Evolutionary conservation across 2,113 vertebrate species (phyloP).

Genomic region (Oreochromis niloticus): DNA sequence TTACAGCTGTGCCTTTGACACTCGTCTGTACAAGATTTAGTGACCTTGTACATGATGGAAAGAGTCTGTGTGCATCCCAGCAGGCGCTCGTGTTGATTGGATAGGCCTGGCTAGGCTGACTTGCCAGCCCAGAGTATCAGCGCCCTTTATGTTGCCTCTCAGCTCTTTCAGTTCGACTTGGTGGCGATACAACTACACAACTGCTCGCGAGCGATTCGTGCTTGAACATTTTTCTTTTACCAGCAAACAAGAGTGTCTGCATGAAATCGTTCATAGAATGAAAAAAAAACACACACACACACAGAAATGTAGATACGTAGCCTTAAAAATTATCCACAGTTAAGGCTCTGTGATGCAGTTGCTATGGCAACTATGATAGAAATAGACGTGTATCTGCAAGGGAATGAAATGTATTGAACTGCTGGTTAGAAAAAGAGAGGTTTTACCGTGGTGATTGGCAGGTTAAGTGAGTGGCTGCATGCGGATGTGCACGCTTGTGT

Average conservation of each 20-base stretch:
- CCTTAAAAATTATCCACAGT: slow-evolving; percentile 72
- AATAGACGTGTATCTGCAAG: slow-evolving; percentile 76
- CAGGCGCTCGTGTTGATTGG: slow-evolving; percentile 63
- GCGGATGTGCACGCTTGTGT: not conserved
- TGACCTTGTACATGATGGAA: slow-evolving; percentile 57
- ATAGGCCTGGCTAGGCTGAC: slow-evolving; percentile 50
- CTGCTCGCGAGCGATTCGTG: not conserved
- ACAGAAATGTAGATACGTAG: slow-evolving; percentile 49
- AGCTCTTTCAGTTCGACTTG: slow-evolving; percentile 15
- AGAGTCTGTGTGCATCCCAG: slow-evolving; percentile 46
- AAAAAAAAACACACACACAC: not conserved
- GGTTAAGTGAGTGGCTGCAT: slow-evolving; percentile 33
- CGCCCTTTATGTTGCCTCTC: slow-evolving; percentile 45
- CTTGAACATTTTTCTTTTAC: not conserved
- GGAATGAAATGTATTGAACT: slow-evolving; percentile 70
- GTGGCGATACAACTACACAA: not conserved
- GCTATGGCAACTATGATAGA: slow-evolving; percentile 77
- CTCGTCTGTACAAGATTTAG: slow-evolving; percentile 30
- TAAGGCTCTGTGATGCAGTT: slow-evolving; percentile 74
- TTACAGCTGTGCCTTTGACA: slow-evolving; percentile 9
- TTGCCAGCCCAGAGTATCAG: slow-evolving; percentile 39
- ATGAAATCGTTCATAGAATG: slow-evolving; percentile 5
- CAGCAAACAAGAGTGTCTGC: not conserved
- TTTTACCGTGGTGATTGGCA: slow-evolving; percentile 44
- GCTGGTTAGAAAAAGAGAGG: slow-evolving; percentile 55